These are phyloP conservation scores for Dolichomitus sp. DNA, from an alignment of 2,888 invertebrate genomes.

Conservation along the genomic window DNA sequence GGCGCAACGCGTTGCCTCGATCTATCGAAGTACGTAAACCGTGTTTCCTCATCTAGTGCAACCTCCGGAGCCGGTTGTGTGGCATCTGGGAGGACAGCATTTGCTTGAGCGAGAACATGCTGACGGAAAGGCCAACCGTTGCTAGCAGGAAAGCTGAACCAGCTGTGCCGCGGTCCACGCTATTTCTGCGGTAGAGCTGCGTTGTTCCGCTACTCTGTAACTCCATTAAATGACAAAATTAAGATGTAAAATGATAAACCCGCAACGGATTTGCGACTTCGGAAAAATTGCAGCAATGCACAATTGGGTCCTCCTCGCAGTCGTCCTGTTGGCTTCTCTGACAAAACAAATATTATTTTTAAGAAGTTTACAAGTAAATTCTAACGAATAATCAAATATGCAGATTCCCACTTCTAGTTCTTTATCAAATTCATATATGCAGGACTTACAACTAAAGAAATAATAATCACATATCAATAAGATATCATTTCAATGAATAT, in stretches of 20 bases:
- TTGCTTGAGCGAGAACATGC: conserved; percentile 82
- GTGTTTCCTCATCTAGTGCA: conserved; percentile 57
- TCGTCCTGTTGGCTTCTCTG: too few relatives aligned
- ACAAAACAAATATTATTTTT: not conserved
- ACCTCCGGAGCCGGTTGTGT: conserved; percentile 70
- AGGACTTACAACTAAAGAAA: not conserved
- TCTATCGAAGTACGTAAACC: conserved; percentile 39
- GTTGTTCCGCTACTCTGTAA: conserved; percentile 71
- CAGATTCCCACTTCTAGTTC: too few relatives aligned
- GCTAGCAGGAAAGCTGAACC: conserved; percentile 80
- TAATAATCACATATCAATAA: not conserved
- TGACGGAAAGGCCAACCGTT: conserved; percentile 81
- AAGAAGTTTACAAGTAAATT: not conserved
- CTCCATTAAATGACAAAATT: not conserved
- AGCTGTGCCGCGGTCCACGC: conserved; percentile 75
- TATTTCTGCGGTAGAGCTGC: conserved; percentile 73
- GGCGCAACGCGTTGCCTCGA: conserved; percentile 54
- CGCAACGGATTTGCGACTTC: too few relatives aligned
- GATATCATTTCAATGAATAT: not conserved
- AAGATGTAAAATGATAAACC: too few relatives aligned
- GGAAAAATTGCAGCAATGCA: not conserved
- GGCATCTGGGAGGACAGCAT: conserved; percentile 78
- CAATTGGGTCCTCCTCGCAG: too few relatives aligned
- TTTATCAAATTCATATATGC: not conserved
- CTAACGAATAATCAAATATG: not conserved